These are phyloP conservation scores for Thaumetopoea pityocampa DNA, from an alignment of 1,140 invertebrate species.

Conservation along the genomic window DNA sequence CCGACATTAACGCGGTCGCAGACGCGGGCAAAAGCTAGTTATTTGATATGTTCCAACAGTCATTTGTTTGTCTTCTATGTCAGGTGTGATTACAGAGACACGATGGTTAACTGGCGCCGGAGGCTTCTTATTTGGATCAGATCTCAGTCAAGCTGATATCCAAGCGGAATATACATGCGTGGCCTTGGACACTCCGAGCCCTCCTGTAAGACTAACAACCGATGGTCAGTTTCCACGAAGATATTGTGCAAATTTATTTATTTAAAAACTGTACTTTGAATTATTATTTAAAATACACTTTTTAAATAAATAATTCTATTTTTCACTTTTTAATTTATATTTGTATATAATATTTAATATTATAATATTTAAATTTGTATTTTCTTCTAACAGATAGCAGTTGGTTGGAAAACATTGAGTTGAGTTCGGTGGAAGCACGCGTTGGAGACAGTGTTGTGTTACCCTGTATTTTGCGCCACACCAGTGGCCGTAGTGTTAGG, in stretches of 20 bases:
- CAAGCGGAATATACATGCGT: conserved; percentile 67
- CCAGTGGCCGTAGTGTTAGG: conserved; percentile 53
- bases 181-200: conserved; percentile 51
- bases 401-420: conserved; percentile 60
- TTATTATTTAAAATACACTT: no score
- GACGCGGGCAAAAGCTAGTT: no score
- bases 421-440: conserved; percentile 55
- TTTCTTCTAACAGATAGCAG: no score
- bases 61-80: background rate
- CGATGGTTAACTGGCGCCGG: conserved; percentile 60
- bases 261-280: background rate
- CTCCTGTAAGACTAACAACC: conserved; percentile 50
- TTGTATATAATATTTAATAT: no score
- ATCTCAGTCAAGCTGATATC: conserved; percentile 59
- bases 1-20: no score
- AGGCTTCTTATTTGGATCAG: conserved; percentile 51
- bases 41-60: no score
- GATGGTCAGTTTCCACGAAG: conserved; percentile 42
- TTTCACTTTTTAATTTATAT: no score
- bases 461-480: conserved; percentile 57
- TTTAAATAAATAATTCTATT: no score
- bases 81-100: conserved; percentile 39
- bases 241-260: conserved; percentile 1
- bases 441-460: conserved; percentile 55
- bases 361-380: no score